Conservation (phyloP, 2,888 invertebrate species). For the Pandemis corylana region DNA sequence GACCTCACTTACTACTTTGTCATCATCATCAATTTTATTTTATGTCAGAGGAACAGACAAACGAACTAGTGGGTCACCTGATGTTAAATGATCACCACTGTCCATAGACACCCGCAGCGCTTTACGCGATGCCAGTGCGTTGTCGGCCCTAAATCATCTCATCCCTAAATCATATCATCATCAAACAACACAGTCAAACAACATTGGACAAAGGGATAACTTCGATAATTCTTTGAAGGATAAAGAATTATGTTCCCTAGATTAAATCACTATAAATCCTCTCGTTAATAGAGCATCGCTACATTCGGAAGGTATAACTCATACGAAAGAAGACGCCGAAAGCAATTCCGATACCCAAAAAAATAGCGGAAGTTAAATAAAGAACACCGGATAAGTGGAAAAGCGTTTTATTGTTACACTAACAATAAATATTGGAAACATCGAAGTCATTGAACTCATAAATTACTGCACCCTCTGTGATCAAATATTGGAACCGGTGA, state of each 20-base stretch:
- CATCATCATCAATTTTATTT: no score
- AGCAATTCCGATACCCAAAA: constrained; percentile 44
- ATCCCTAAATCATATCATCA: no score
- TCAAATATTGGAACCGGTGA: constrained; percentile 17
- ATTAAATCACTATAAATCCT: not conserved
- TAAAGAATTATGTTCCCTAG: not conserved
- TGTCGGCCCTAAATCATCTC: no score
- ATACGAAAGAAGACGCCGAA: not conserved
- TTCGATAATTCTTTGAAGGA: not conserved
- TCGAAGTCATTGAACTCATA: constrained; percentile 44
- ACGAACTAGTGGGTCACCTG: no score
- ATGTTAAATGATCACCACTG: no score
- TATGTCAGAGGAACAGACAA: no score
- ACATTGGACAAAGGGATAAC: not conserved
- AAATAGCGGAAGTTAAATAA: constrained; percentile 40
- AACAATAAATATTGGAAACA: constrained; percentile 41
- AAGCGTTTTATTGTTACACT: constrained; percentile 43
- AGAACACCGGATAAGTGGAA: constrained; percentile 43
- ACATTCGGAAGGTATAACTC: not conserved
- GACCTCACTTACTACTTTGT: no score
- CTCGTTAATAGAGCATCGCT: not conserved
- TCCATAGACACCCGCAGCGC: no score
- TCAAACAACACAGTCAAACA: not conserved
- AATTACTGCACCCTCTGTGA: constrained; percentile 39
- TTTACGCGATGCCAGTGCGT: no score